Evolutionary conservation across 2,888 invertebrate species (phyloP).

Genomic region (Agonopterix subpropinquella): DNA sequence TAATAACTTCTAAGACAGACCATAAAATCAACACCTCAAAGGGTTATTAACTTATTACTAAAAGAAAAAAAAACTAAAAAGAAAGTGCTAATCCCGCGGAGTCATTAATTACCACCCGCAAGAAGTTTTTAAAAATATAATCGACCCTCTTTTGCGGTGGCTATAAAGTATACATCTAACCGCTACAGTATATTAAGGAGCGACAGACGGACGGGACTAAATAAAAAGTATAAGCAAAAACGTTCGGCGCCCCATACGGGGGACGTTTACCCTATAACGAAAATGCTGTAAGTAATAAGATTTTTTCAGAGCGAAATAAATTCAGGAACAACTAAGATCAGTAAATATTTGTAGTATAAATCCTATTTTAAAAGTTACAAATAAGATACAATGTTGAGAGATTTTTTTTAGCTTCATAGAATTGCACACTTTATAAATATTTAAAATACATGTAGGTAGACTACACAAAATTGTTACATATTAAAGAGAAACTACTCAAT

Average conservation of each 20-base stretch:
- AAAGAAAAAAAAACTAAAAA: conserved; percentile 26
- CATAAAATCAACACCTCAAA: conserved; percentile 22
- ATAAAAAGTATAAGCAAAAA: conserved; percentile 27
- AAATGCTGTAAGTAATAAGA: too few species aligned
- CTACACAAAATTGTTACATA: too few species aligned
- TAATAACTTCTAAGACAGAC: background rate
- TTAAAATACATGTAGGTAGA: too few species aligned
- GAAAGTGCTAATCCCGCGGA: conserved; percentile 46
- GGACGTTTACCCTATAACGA: background rate
- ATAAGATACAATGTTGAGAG: too few species aligned
- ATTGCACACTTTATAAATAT: too few species aligned
- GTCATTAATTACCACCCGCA: conserved; percentile 37
- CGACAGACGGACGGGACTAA: conserved; percentile 21
- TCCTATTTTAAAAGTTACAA: too few species aligned
- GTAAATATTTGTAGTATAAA: too few species aligned
- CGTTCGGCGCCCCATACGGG: conserved; percentile 1
- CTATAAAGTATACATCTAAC: conserved; percentile 32
- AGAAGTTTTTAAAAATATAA: conserved; percentile 31
- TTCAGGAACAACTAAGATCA: too few species aligned
- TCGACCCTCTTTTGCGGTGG: conserved; percentile 28
- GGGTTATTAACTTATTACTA: conserved; percentile 21
- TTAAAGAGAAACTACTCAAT: too few species aligned
- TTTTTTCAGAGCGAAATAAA: too few species aligned
- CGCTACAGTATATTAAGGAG: conserved; percentile 26
- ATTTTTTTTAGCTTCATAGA: too few species aligned